phyloP scores from a whole-genome alignment of 2,888 invertebrate genomes.

The Electrophaes corylata region DNA sequence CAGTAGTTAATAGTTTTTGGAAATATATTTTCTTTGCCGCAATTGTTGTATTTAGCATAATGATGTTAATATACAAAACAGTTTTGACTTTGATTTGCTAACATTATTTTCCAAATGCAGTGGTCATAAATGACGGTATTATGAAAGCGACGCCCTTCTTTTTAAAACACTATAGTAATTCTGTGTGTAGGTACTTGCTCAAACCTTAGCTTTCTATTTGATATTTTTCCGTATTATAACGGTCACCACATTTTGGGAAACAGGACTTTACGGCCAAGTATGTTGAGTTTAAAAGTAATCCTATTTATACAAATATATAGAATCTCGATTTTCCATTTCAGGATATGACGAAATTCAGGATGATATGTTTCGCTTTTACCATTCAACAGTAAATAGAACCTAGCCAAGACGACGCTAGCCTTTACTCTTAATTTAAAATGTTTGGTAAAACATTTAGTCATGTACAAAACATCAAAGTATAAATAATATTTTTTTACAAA shows the following conservation, averaged over 20 bases:
- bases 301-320: slow-evolving; percentile 59
- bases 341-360: slow-evolving; percentile 64
- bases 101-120: background rate
- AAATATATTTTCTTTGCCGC: no score
- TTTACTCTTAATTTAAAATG: slow-evolving; percentile 8
- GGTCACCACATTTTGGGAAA: background rate
- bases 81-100: no score
- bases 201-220: no score
- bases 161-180: no score
- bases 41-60: no score
- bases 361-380: slow-evolving; percentile 67
- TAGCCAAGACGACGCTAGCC: background rate
- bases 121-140: no score
- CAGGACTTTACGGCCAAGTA: background rate
- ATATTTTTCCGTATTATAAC: background rate
- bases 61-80: no score
- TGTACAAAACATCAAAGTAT: background rate
- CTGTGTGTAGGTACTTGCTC: no score
- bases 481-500: background rate
- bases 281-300: slow-evolving; percentile 39
- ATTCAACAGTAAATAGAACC: slow-evolving; percentile 10
- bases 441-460: background rate
- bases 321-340: slow-evolving; percentile 50
- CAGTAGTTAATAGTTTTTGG: no score
- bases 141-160: no score